Evolutionary conservation across 35 echinoderm and acorn worm species (phyloP), one percentile per base, ranked within the genome.

Genomic region (Apostichopus californicus): DNA sequence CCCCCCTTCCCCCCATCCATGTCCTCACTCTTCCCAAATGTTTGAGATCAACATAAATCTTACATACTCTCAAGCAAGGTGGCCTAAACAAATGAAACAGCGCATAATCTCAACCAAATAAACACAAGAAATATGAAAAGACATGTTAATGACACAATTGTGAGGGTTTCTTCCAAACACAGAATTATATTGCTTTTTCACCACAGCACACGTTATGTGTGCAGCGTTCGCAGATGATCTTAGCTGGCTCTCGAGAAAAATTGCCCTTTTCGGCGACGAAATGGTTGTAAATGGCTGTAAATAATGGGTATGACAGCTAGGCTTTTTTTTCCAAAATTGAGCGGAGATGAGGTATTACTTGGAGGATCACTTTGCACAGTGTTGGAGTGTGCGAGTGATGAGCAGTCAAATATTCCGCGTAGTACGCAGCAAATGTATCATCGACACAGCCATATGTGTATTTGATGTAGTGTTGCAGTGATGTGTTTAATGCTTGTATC

Each of bases 201-300:
- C 17, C 17, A 75, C 71, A 4, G 71, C 71, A 75, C 71, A 7
- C 17, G n/a, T 8, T 18, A 18, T 18, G n/a, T 75, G 71, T 22
- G 21, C 64, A 68, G 34, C 12, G 21, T 18, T 75, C 71, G 18
- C 71, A 75, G 71, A 22, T 22, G 6, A 13, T 75, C 14, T 20
- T 20, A n/a, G 6, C 54, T 6, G 13, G 81, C 55, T 85, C 54
- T 58, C 55, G 2, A 17, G 17, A 25, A 85, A 85, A 85, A 63
- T 85, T 85, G 81, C 81, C 81, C 55, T 85, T 85, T 85, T 8
- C 17, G 14, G 81, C 81, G 57, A 85, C 23, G 57, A 85, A 85
- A 85, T 85, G 81, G 57, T 85, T 85, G 81, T 85, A 59, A 85
- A 85, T 85, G 81, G 57, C 81, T 85, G 55, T 85, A 85, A 85